Evolutionary conservation across 1,140 invertebrate genomes (phyloP).

Genomic region (Andricus grossulariae): DNA sequence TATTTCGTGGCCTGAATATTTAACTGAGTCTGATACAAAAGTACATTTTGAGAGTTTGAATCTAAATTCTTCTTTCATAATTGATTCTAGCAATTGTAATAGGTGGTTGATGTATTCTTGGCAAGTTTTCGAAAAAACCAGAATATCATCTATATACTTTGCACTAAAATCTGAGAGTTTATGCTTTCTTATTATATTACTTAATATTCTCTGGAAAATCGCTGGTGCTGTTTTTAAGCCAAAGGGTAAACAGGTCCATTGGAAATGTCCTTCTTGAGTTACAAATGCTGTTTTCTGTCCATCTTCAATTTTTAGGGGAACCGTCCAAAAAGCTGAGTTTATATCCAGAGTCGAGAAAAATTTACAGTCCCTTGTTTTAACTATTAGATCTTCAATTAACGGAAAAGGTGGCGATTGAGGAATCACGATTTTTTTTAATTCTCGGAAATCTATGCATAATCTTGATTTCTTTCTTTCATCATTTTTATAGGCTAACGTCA

Average conservation of each 20-base stretch:
- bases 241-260: constrained; percentile 58
- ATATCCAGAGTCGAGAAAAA: constrained; percentile 66
- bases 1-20: constrained; percentile 36
- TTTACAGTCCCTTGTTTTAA: constrained; percentile 55
- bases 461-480: constrained; percentile 60
- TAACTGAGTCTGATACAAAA: constrained; percentile 20
- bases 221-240: constrained; percentile 56
- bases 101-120: constrained; percentile 52
- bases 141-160: constrained; percentile 63
- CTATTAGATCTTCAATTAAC: constrained; percentile 58
- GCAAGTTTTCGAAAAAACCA: constrained; percentile 63
- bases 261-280: constrained; percentile 52
- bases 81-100: constrained; percentile 2
- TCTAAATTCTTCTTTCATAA: constrained; percentile 31
- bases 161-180: constrained; percentile 52
- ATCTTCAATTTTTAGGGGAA: constrained; percentile 61
- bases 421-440: constrained; percentile 40
- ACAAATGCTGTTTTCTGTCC: constrained; percentile 62
- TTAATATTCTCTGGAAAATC: constrained; percentile 45
- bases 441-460: constrained; percentile 55
- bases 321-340: constrained; percentile 70
- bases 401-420: constrained; percentile 69
- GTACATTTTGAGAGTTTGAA: constrained; percentile 33
- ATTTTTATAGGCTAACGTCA: constrained; percentile 65
- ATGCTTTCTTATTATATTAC: constrained; percentile 59